These are phyloP conservation scores for Drosophila histrio DNA, from an alignment of 2,888 invertebrate species.

Conservation along the genomic window DNA sequence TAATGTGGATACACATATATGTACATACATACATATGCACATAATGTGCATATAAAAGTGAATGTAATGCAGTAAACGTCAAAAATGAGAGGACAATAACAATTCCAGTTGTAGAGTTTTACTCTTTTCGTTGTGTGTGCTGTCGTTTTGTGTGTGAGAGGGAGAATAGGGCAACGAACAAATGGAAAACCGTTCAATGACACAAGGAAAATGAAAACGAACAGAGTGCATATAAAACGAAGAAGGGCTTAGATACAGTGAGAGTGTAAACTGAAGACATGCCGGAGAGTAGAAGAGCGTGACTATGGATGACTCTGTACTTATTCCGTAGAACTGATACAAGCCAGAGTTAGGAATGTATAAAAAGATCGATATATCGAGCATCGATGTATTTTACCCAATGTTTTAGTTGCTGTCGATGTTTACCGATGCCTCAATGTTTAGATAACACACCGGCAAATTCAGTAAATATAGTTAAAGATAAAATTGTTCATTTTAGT, in stretches of 20 bases:
- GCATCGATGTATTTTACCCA: no score
- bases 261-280: not conserved
- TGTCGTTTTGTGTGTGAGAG: not conserved
- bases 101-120: conserved; percentile 43
- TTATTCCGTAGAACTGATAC: no score
- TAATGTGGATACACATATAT: conserved; percentile 22
- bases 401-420: no score
- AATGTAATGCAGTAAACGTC: conserved; percentile 43
- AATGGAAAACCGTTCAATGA: conserved; percentile 12
- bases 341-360: no score
- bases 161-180: conserved; percentile 32
- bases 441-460: no score
- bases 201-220: conserved; percentile 20
- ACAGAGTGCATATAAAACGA: conserved; percentile 11
- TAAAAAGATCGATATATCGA: no score
- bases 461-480: no score
- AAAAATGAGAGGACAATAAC: conserved; percentile 47
- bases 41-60: conserved; percentile 44
- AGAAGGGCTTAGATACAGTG: not conserved
- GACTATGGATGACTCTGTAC: no score
- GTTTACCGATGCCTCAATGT: no score
- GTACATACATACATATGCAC: conserved; percentile 2
- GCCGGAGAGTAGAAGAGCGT: no score
- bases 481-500: no score
- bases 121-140: not conserved